phyloP scores from a whole-genome alignment of 2,888 invertebrate species.

The Orchestes rusci region DNA sequence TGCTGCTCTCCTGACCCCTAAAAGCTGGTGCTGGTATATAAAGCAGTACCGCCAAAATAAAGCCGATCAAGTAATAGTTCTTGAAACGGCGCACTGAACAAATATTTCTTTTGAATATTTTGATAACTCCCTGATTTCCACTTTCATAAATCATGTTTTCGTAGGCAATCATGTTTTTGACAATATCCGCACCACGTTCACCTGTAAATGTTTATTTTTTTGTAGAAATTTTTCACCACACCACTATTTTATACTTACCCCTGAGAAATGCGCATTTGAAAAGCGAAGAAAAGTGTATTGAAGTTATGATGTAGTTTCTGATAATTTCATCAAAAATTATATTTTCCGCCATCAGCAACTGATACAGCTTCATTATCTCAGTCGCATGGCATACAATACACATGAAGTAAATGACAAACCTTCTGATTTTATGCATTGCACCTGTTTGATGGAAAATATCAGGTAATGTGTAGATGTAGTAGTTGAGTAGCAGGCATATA shows the following conservation, averaged over 20 bases:
- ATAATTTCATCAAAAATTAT: slow-evolving; percentile 9
- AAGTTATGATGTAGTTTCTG: slow-evolving; percentile 8
- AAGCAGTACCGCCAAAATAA: slow-evolving; percentile 6
- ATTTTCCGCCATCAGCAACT: slow-evolving; percentile 3
- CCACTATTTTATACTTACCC: too few relatives aligned
- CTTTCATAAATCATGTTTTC: slow-evolving; percentile 8
- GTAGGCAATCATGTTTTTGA: slow-evolving; percentile 5
- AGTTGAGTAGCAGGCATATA: slow-evolving; percentile 2
- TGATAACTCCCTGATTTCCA: neutral
- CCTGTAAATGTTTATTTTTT: slow-evolving; percentile 7
- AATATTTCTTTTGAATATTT: slow-evolving; percentile 1
- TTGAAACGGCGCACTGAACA: slow-evolving; percentile 1
- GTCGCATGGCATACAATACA: slow-evolving; percentile 4
- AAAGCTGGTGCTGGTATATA: slow-evolving; percentile 10
- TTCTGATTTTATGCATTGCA: too few relatives aligned
- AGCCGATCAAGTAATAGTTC: slow-evolving; percentile 7
- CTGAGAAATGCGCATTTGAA: slow-evolving; percentile 3
- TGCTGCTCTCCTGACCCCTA: slow-evolving; percentile 4
- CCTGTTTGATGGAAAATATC: neutral
- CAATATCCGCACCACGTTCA: slow-evolving; percentile 1
- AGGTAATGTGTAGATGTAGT: slow-evolving; percentile 2
- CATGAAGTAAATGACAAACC: slow-evolving; percentile 1
- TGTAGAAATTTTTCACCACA: too few relatives aligned
- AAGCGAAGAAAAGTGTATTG: slow-evolving; percentile 8
- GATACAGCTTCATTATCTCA: slow-evolving; percentile 7